Evolutionary conservation across 2,888 invertebrate genomes (phyloP), one percentile per base, ranked within the genome.

Genomic region (Flexamia atlantica): DNA sequence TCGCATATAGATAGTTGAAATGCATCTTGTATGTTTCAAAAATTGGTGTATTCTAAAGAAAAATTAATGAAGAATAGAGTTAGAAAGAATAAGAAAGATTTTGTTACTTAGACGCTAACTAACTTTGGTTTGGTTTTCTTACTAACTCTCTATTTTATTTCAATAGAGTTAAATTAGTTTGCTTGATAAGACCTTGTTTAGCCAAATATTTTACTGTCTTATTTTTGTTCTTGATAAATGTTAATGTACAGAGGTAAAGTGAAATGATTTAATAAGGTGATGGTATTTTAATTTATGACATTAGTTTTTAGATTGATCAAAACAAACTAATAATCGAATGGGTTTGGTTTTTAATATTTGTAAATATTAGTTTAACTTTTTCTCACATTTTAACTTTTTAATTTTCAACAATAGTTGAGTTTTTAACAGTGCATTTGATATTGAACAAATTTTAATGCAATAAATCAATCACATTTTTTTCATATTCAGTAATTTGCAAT

Each of bases 41-140:
- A 23, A 57, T 25, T 64, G 25, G 3, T 64, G 12, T 28, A 64
- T 64, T 9, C 17, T 28, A n/a, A 28, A 64, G 28, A 64, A 2
- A 53, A 46, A 14, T 64, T 64, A 64, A 28, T 12, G 30, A 17
- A 17, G 7, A 28, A 28, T 64, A 64, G 64, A 64, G 14, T 9
- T 64, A 64, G 64, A 28, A 5, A 28, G 23, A 64, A 9, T 30
- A 64, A 28, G 64, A 28, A 14, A 30, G 7, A 28, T 3, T 28
- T 64, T 28, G n/a, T 28, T 17, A 4, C 17, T 64, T 64, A 30
- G 25, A 28, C 30, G 64, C 64, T 30, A 28, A 64, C 64, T 64
- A 64, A 25, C 30, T 64, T 17, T 28, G 64, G 28, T 28, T 14
- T 64, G 64, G 64, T 64, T 25, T 64, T n/a, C n/a, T n/a, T n/a